Evolutionary conservation across 2,797 vertebrate genomes (phyloP), one percentile per base, ranked within the genome.

Genomic region (Sebastolobus altivelis): DNA sequence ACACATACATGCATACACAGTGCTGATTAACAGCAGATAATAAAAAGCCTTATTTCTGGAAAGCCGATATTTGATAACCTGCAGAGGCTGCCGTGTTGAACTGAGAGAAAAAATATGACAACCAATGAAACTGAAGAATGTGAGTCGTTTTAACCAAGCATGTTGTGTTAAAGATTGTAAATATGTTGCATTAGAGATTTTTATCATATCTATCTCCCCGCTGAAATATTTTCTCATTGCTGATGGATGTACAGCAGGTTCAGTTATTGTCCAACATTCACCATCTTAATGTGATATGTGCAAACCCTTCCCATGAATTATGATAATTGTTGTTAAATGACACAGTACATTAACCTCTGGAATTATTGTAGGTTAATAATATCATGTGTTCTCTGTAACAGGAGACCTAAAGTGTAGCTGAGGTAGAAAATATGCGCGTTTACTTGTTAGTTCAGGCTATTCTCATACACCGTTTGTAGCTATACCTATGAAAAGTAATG

Each of bases 61-160:
- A 65, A 54, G n/a, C 29, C 52, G 12, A 43, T 68, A 43, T 72
- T 62, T 85, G 12, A n/a, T 71, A 60, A 20, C 73, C 80, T 81
- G 80, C 61, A 85, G 83, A 72, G 72, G 84, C 68, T 60, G 86
- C 66, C 85, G 60, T 72, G 77, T 65, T 56, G 31, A 83, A 88
- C 43, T 80, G 16, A 66, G 33, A 59, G 54, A n/a, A 10, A 5
- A 16, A 75, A 61, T 65, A 60, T 68, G 52, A 75, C n/a, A 37
- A 59, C 9, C 13, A 70, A 75, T 72, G 4, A 78, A 75, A 46
- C 5, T 12, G 54, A 31, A 59, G 37, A 58, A 49, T 27, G 38
- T 37, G 68, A 62, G 6, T 49, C 7, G n/a, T 60, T 8, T 67
- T 33, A 60, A 55, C 14, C 14, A 22, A 49, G 8, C 31, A 8